A percentile compares a stretch with the other conserved stretches of the same genome.
phyloP scores from a whole-genome alignment of 2,797 vertebrate species.

The Chiroxiphia lanceolata region DNA sequence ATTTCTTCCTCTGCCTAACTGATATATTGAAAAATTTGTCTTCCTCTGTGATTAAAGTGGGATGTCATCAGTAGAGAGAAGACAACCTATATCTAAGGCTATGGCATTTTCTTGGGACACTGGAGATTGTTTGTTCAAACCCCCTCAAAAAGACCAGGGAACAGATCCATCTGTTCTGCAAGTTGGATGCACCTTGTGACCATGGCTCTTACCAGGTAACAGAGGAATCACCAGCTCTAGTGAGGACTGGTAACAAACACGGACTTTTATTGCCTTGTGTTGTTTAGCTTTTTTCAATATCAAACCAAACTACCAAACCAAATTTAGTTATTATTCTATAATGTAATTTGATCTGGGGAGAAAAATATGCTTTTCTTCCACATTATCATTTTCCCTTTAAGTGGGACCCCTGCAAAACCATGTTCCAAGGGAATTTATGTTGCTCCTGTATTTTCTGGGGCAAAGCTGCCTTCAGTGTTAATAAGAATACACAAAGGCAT shows the following conservation, averaged over 20 bases:
- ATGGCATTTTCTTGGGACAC: not conserved
- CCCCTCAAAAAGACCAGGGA: not conserved
- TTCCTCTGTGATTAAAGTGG: not conserved
- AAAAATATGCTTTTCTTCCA: not conserved
- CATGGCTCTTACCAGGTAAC: accelerated
- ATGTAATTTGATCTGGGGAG: not conserved
- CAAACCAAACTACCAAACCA: not conserved
- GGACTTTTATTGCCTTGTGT: accelerated
- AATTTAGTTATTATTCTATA: not conserved
- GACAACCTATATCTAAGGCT: not conserved
- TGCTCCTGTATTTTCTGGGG: not conserved
- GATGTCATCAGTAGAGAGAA: not conserved
- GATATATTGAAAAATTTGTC: not conserved
- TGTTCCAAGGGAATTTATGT: not conserved
- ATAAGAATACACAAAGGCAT: not conserved
- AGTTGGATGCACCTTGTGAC: accelerated
- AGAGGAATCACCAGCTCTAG: not conserved
- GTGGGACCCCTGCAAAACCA: not conserved
- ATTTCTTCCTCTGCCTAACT: not conserved
- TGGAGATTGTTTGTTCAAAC: not conserved
- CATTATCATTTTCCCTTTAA: not conserved
- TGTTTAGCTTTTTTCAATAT: not conserved
- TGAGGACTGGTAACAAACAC: not conserved
- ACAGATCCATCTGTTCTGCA: not conserved
- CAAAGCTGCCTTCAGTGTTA: not conserved